Base-by-base conservation (phyloP, 1,140 invertebrate genomes). In the Archegozetes longisetosus region DNA sequence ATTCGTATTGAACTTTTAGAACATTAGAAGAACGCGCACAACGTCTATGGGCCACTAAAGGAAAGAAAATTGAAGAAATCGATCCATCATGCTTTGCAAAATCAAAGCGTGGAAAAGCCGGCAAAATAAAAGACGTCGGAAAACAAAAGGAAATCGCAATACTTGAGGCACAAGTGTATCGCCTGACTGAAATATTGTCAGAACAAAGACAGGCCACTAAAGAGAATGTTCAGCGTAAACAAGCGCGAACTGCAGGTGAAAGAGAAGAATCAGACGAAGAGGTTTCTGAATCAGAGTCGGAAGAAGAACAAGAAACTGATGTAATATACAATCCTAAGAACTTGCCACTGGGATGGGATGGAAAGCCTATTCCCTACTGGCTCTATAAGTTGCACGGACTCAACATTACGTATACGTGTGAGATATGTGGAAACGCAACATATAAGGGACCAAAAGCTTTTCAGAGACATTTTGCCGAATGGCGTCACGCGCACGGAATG, bases 381-480 rank as follows among this genome's bases (percentile, higher is more conserved):
- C 73, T 98, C 26, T 99, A 99, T 72, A 99, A 99, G 76, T 74
- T 99, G 4, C 96, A 99, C 72, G 96, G 96, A 0, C 77, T 99
- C 1, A 99, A 99, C 73, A 95, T 99, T 52, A 95, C 88, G 70
- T 99, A 98, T 71, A 93, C 88, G 62, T 99, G 96, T 73, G 96
- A 99, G 74, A 99, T 99, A 62, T 99, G 96, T 75, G 96, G 95
- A n/a, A 98, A 98, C 75, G 95, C 88, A 67, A 91, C 88, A 0
- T 99, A 99, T 74, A 95, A 98, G 75, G 96, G 96, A 1, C 96
- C 96, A 0, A 99, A 99, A 74, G 94, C 95, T n/a, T 99, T 98
- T 72, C 95, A 98, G 72, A 79, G 91, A 55, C 96, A 99, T 76
- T 99, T 99, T 78, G 92, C 94, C 1, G 95, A 99, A 75, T 99